phyloP scores from a whole-genome alignment of 1,140 invertebrate genomes.

The Drosophila sp. region DNA sequence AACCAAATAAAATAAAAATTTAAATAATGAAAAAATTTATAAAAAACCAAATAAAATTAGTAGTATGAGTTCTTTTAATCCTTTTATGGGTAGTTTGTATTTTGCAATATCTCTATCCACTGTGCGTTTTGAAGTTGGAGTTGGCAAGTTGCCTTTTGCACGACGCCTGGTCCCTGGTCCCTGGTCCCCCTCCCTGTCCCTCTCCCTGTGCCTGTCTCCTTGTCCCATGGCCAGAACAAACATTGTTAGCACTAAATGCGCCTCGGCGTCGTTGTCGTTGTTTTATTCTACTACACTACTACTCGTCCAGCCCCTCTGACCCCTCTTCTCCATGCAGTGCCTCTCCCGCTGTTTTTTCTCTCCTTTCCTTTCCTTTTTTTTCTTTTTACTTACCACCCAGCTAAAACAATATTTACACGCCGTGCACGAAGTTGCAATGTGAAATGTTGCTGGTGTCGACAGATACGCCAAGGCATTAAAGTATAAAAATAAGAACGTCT shows the following conservation, averaged over 20 bases:
- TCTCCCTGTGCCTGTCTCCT: no score
- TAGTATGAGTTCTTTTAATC: background rate
- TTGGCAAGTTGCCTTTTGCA: slow-evolving; percentile 33
- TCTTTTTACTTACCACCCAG: background rate
- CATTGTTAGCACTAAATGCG: slow-evolving; percentile 79
- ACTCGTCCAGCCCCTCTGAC: background rate
- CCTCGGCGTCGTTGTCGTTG: slow-evolving; percentile 64
- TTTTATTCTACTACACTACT: slow-evolving; percentile 3
- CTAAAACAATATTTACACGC: slow-evolving; percentile 74
- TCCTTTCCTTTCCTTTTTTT: background rate
- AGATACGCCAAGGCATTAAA: slow-evolving; percentile 73
- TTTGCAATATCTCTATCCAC: background rate
- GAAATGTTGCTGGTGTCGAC: slow-evolving; percentile 74
- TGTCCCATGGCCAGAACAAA: slow-evolving; percentile 63
- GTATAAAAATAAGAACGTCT: slow-evolving; percentile 76
- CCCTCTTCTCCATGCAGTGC: background rate
- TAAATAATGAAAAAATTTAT: no score
- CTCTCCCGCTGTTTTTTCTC: background rate
- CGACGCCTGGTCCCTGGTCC: slow-evolving; percentile 67
- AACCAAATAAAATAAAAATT: no score
- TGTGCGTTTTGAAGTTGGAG: slow-evolving; percentile 7
- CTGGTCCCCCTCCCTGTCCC: slow-evolving; percentile 31
- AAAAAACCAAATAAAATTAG: no score
- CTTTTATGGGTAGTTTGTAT: no score
- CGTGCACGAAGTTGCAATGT: slow-evolving; percentile 75